These are phyloP conservation scores for Lota lota DNA, from an alignment of 2,113 vertebrate species.

Conservation along the genomic window DNA sequence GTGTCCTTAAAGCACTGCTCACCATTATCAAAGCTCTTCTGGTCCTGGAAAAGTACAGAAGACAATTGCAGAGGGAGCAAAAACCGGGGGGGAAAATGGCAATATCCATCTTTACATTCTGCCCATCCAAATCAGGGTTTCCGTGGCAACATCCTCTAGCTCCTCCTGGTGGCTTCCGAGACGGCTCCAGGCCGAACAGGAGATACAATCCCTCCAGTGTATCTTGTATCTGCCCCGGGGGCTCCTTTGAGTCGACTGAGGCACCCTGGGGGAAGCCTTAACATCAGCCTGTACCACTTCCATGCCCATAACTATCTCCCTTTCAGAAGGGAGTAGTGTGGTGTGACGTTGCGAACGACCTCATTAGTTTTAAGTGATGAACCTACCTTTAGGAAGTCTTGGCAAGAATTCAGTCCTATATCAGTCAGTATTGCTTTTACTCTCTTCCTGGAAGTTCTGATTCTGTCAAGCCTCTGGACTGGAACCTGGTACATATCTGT, in stretches of 20 bases:
- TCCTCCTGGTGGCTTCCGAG: too few species aligned
- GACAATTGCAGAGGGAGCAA: neutral
- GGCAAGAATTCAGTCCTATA: slow-evolving; percentile 83
- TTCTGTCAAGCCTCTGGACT: slow-evolving; percentile 83
- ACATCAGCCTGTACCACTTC: too few species aligned
- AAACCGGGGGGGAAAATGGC: too few species aligned
- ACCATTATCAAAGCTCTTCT: slow-evolving; percentile 46
- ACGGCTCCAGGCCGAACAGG: too few species aligned
- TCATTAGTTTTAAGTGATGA: neutral
- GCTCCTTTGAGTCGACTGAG: too few species aligned
- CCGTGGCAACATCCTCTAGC: too few species aligned
- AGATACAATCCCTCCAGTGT: too few species aligned
- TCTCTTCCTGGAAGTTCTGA: slow-evolving; percentile 83
- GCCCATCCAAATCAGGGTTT: too few species aligned
- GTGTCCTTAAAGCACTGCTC: slow-evolving; percentile 54
- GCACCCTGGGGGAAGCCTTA: too few species aligned
- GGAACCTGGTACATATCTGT: slow-evolving; percentile 87
- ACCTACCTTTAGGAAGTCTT: slow-evolving; percentile 79
- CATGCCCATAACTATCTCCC: neutral
- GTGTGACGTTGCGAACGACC: too few species aligned
- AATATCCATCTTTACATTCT: neutral
- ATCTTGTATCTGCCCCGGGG: too few species aligned
- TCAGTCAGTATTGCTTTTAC: slow-evolving; percentile 84
- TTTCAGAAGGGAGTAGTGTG: neutral
- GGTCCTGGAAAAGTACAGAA: slow-evolving; percentile 30